phyloP scores from a whole-genome alignment of 2,888 invertebrate species.

The Parapristionchus giblindavisi region DNA sequence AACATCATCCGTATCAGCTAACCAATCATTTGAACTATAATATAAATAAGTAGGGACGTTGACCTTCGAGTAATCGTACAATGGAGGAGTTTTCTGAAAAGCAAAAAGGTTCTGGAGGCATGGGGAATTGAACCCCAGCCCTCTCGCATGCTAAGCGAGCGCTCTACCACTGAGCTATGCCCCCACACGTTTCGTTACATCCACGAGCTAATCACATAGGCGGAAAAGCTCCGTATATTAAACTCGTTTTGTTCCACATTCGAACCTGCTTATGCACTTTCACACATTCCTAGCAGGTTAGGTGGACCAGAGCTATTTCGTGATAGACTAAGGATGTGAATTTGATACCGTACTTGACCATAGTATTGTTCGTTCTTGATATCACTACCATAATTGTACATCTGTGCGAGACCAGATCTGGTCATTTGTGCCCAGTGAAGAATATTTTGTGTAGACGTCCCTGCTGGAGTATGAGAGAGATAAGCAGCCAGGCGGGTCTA shows the following conservation, averaged over 20 bases:
- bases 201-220: not conserved
- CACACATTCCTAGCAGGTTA: too few species aligned
- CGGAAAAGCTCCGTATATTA: too few species aligned
- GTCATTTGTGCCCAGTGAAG: slow-evolving; percentile 42
- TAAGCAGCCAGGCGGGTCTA: slow-evolving; percentile 71
- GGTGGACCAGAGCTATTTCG: too few species aligned
- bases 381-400: slow-evolving; percentile 35
- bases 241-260: too few species aligned
- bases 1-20: slow-evolving; percentile 60
- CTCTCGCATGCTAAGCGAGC: too few species aligned
- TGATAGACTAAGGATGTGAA: too few species aligned
- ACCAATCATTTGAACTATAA: slow-evolving; percentile 64
- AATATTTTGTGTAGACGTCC: slow-evolving; percentile 65
- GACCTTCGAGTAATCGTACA: slow-evolving; percentile 59
- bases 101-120: not conserved
- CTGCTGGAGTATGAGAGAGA: slow-evolving; percentile 69
- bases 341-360: slow-evolving; percentile 34
- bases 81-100: slow-evolving; percentile 54
- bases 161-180: too few species aligned
- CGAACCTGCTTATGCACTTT: too few species aligned
- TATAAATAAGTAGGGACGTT: slow-evolving; percentile 60
- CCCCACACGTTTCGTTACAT: too few species aligned
- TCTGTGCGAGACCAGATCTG: slow-evolving; percentile 19
- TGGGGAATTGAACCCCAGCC: too few species aligned
- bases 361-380: slow-evolving; percentile 33